Conservation (phyloP, 2,888 invertebrate genomes). For the Schrankia costaestrigalis region DNA sequence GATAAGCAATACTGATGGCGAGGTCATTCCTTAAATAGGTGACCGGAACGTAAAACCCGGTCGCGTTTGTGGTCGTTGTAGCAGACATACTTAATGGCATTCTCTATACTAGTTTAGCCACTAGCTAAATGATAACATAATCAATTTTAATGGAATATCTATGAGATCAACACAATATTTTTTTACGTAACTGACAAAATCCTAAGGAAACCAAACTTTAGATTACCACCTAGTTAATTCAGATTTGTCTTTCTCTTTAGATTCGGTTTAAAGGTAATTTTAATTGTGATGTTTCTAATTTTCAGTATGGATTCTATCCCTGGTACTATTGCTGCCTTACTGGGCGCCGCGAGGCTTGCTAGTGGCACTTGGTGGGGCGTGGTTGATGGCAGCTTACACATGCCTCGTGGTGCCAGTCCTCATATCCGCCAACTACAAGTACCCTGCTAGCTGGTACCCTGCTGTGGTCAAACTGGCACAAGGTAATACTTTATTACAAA, state of each 20-base stretch:
- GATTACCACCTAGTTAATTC: too few species aligned
- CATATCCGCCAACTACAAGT: slow-evolving; percentile 85
- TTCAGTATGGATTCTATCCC: slow-evolving; percentile 84
- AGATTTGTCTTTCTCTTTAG: background rate
- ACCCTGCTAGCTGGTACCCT: slow-evolving; percentile 83
- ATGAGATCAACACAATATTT: too few species aligned
- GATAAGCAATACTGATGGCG: too few species aligned
- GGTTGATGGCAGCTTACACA: slow-evolving; percentile 83
- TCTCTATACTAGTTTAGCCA: too few species aligned
- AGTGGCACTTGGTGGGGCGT: slow-evolving; percentile 81
- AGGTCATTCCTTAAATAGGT: too few species aligned
- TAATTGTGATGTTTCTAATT: slow-evolving; percentile 24
- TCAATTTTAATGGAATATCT: too few species aligned
- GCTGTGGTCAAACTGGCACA: slow-evolving; percentile 76
- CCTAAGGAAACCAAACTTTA: too few species aligned
- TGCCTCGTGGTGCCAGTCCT: slow-evolving; percentile 84
- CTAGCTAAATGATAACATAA: too few species aligned
- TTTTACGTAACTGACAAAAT: too few species aligned
- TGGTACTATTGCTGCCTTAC: slow-evolving; percentile 83
- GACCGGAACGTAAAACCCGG: too few species aligned
- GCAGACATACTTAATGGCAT: too few species aligned
- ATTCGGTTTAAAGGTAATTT: slow-evolving; percentile 3
- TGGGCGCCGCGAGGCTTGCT: slow-evolving; percentile 83
- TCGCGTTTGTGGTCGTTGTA: too few species aligned
- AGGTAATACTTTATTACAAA: slow-evolving; percentile 63